A percentile compares a stretch with the other conserved stretches of the same genome.
Conservation (phyloP, 2,888 invertebrate species). For the Luperina nickerlii region DNA sequence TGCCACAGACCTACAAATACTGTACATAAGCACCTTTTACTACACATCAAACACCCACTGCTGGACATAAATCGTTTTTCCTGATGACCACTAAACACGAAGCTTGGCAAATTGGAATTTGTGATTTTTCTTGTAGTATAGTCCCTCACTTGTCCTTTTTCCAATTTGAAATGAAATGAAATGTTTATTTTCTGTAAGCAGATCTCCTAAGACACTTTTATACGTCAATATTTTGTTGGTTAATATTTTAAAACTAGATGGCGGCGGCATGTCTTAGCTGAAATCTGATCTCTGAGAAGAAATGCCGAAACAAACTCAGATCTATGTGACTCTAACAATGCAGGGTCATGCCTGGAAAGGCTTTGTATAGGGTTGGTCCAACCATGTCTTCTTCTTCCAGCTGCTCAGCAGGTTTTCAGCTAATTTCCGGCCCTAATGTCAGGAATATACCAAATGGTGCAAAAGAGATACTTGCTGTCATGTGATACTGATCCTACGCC, state of each 20-base stretch:
- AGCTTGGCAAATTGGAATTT: background rate
- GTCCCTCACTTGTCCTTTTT: background rate
- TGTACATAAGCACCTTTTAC: slow-evolving; percentile 53
- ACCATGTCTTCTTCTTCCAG: background rate
- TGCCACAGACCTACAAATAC: slow-evolving; percentile 63
- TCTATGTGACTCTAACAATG: no score
- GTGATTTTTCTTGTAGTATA: background rate
- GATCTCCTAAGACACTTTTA: no score
- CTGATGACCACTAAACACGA: background rate
- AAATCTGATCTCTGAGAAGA: no score
- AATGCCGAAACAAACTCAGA: no score
- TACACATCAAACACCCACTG: background rate
- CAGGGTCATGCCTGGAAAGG: no score
- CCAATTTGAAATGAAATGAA: background rate
- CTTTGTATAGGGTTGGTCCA: background rate
- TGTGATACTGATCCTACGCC: background rate
- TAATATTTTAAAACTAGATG: no score
- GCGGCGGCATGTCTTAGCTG: no score
- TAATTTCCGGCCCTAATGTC: background rate
- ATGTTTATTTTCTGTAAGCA: no score
- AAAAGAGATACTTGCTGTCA: background rate
- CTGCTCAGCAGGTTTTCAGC: background rate
- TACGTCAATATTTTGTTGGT: no score
- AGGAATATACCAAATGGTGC: background rate
- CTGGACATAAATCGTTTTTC: background rate